Percentiles rank a stretch among this genome's conserved stretches.
Conservation (phyloP, 2,888 invertebrate species). For the Drosophila meridiana region DNA sequence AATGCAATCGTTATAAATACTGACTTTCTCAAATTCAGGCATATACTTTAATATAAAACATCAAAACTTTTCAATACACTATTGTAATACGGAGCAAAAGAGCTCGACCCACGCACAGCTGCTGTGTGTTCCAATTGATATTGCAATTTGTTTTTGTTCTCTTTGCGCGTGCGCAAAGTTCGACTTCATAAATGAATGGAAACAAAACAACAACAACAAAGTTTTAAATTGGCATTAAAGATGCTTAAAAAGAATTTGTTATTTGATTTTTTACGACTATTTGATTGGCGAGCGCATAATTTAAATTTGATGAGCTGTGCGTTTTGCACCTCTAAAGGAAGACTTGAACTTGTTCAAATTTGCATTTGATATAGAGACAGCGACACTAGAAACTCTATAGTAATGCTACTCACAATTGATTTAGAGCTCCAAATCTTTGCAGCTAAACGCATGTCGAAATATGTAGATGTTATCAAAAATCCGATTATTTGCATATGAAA, state of each 20-base stretch:
- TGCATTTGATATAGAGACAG: slow-evolving; percentile 20
- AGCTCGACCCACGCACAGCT: slow-evolving; percentile 21
- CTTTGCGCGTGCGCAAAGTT: slow-evolving; percentile 38
- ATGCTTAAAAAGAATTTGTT: slow-evolving; percentile 22
- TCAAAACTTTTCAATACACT: neutral
- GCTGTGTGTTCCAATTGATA: slow-evolving; percentile 16
- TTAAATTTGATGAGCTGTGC: slow-evolving; percentile 48
- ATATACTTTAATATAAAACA: neutral
- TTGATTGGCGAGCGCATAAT: slow-evolving; percentile 34
- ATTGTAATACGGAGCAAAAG: neutral
- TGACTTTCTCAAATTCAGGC: neutral
- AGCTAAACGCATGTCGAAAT: slow-evolving; percentile 18
- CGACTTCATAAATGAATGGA: slow-evolving; percentile 6
- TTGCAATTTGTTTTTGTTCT: slow-evolving; percentile 32
- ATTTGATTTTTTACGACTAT: slow-evolving; percentile 20
- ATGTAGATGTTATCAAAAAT: neutral
- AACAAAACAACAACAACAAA: neutral
- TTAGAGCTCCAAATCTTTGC: slow-evolving; percentile 30
- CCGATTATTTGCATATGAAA: slow-evolving; percentile 44
- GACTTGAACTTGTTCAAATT: slow-evolving; percentile 17
- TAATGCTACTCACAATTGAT: slow-evolving; percentile 12
- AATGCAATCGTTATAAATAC: neutral
- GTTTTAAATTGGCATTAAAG: slow-evolving; percentile 17
- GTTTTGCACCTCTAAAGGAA: slow-evolving; percentile 50
- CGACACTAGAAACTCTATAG: neutral